Evolutionary conservation across 2,797 vertebrate genomes (phyloP).

Genomic region (Acipenser oxyrinchus): DNA sequence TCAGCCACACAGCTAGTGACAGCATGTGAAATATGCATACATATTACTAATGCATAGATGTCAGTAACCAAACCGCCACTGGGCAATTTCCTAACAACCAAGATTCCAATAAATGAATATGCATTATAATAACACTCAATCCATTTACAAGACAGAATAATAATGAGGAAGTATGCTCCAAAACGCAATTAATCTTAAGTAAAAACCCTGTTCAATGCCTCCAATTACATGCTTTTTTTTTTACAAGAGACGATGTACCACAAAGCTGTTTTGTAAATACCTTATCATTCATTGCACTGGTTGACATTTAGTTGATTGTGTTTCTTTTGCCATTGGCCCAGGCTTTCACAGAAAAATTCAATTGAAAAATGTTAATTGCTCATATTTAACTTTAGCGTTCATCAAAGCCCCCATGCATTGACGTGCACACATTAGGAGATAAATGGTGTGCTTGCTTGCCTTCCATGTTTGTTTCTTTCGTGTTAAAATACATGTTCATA

Average conservation of each 20-base stretch:
- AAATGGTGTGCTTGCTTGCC: too few species aligned
- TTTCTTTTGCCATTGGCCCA: constrained; percentile 22
- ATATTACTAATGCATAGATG: not conserved
- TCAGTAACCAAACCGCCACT: constrained; percentile 43
- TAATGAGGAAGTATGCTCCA: constrained; percentile 59
- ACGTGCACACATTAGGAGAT: too few species aligned
- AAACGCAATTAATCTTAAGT: constrained; percentile 62
- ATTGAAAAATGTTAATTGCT: too few species aligned
- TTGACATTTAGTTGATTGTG: constrained; percentile 41
- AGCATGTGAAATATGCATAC: constrained; percentile 10
- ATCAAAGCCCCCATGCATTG: too few species aligned
- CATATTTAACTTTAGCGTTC: too few species aligned
- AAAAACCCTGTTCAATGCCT: constrained; percentile 50
- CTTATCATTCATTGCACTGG: constrained; percentile 53
- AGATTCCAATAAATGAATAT: constrained; percentile 59
- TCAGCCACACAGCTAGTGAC: constrained; percentile 23
- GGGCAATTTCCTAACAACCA: constrained; percentile 51
- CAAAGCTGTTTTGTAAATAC: constrained; percentile 59
- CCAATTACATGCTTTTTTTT: constrained; percentile 64
- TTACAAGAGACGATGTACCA: constrained; percentile 50
- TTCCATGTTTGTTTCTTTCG: too few species aligned
- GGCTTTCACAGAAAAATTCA: too few species aligned
- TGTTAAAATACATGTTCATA: too few species aligned
- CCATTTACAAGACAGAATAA: constrained; percentile 58
- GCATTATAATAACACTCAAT: constrained; percentile 49